Percentiles rank a stretch among this genome's conserved stretches.
Evolutionary conservation across 2,113 vertebrate genomes (phyloP).

Genomic region (Actenoides lindsayi): DNA sequence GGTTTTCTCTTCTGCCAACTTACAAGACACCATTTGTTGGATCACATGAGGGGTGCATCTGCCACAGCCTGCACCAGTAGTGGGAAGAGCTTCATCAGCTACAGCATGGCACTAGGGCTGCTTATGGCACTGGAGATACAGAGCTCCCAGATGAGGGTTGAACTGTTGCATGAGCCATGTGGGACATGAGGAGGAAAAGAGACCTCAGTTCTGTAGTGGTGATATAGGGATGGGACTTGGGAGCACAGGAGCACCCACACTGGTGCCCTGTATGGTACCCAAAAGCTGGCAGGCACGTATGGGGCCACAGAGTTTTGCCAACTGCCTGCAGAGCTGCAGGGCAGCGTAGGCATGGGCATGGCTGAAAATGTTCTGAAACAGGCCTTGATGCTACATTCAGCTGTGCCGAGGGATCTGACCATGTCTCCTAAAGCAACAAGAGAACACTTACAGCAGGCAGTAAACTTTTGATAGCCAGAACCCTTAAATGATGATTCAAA

Average conservation of each 20-base stretch:
- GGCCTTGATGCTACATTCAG: neutral
- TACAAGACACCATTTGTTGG: neutral
- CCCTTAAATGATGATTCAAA: neutral
- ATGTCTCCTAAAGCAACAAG: neutral
- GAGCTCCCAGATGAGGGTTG: neutral
- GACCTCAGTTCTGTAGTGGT: neutral
- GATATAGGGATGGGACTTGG: neutral
- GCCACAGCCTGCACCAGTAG: neutral
- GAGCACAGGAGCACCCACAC: neutral
- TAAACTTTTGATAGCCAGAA: neutral
- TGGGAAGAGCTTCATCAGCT: neutral
- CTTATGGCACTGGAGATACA: fast-evolving
- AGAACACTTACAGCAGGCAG: neutral
- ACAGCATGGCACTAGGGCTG: fast-evolving
- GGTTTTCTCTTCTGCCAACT: neutral
- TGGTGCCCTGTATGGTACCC: neutral
- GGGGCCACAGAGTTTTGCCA: neutral
- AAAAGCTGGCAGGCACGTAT: fast-evolving
- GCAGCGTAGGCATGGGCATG: fast-evolving
- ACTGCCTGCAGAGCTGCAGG: neutral
- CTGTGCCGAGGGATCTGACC: neutral
- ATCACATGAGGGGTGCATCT: neutral
- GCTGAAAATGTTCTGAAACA: neutral
- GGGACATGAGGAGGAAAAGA: neutral
- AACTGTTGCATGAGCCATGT: neutral